Evolutionary conservation across 2,113 vertebrate species (phyloP).

Genomic region (Sinosuthora webbiana): DNA sequence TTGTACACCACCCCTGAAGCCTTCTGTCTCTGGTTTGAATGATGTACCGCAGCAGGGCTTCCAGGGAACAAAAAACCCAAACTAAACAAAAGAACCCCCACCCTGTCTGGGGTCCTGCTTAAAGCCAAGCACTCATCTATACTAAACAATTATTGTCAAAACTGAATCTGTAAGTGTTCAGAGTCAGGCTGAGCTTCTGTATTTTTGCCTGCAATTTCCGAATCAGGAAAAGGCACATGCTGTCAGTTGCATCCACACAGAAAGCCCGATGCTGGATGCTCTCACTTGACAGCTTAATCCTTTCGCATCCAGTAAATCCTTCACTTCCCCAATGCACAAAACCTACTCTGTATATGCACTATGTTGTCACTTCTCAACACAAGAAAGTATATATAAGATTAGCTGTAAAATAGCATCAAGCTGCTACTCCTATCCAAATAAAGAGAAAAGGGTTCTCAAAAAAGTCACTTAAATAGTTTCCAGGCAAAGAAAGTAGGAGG

Average conservation of each 20-base stretch:
- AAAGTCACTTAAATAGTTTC: background rate
- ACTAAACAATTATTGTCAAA: background rate
- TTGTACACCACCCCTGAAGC: background rate
- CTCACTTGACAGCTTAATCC: background rate
- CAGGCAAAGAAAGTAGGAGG: background rate
- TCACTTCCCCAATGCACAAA: background rate
- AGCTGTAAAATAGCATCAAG: background rate
- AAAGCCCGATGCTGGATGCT: background rate
- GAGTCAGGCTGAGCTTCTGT: background rate
- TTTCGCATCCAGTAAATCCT: background rate
- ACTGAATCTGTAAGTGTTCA: background rate
- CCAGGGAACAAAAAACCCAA: background rate
- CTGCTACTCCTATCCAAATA: background rate
- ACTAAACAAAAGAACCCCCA: accelerated
- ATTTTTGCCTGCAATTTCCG: background rate
- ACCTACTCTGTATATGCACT: background rate
- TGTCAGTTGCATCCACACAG: background rate
- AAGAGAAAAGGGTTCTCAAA: background rate
- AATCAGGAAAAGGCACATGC: background rate
- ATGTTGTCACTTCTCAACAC: background rate
- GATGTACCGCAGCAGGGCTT: background rate
- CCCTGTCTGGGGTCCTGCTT: background rate
- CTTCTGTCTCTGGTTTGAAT: background rate
- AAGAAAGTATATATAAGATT: background rate
- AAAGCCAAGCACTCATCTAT: background rate